Percentiles rank a stretch among this genome's conserved stretches.
Conservation (phyloP, 2,113 vertebrate genomes). For the Neodontobutis hainanensis region DNA sequence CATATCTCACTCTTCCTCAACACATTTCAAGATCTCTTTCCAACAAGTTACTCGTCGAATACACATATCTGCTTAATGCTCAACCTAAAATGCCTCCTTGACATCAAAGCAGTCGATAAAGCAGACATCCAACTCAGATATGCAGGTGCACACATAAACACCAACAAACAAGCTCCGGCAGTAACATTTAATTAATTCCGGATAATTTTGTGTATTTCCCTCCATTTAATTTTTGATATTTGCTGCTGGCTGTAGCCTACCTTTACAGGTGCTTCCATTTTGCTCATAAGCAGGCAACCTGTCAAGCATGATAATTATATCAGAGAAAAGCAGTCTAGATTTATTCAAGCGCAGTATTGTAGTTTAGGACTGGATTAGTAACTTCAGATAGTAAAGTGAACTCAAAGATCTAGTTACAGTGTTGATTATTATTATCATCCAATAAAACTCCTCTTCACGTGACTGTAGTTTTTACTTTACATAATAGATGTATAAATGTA, state of each 20-base stretch:
- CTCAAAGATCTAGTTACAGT: not conserved
- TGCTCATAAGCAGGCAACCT: constrained; percentile 38
- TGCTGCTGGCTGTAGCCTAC: constrained; percentile 38
- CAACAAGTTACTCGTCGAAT: not conserved
- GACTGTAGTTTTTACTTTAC: too few species aligned
- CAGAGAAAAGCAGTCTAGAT: constrained; percentile 37
- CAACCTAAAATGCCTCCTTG: constrained; percentile 34
- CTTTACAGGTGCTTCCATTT: constrained; percentile 50
- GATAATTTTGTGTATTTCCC: constrained; percentile 34
- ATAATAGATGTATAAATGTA: too few species aligned
- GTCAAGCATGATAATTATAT: constrained; percentile 55
- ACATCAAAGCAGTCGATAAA: constrained; percentile 62
- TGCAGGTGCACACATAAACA: constrained; percentile 5
- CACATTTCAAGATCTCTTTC: constrained; percentile 31
- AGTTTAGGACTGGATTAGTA: constrained; percentile 31
- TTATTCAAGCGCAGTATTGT: constrained; percentile 46
- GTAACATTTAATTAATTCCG: constrained; percentile 35
- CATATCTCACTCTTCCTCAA: constrained; percentile 29
- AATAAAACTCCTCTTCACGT: not conserved
- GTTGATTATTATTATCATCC: not conserved
- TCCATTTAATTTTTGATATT: constrained; percentile 41
- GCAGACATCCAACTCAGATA: constrained; percentile 27
- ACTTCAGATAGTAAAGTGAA: not conserved
- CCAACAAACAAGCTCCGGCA: constrained; percentile 22
- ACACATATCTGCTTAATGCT: constrained; percentile 15